Percentiles rank a stretch among this genome's conserved stretches.
Evolutionary conservation across 2,888 invertebrate species (phyloP).

Genomic region (Tyria jacobaeae): DNA sequence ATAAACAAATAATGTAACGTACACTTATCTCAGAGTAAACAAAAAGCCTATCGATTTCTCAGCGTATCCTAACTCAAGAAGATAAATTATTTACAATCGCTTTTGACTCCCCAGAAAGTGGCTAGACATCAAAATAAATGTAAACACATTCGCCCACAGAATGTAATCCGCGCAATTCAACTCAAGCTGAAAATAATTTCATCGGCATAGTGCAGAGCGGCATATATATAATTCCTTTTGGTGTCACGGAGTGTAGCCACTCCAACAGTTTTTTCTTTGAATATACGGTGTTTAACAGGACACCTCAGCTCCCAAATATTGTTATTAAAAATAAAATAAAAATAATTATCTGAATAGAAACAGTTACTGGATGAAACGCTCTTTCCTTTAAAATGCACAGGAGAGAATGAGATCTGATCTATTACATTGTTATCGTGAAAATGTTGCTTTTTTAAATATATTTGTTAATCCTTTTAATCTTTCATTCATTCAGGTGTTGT

Average conservation of each 20-base stretch:
- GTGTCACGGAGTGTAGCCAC: constrained; percentile 18
- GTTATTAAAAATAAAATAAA: no score
- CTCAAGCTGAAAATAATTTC: constrained; percentile 53
- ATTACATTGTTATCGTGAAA: no score
- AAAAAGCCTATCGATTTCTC: constrained; percentile 9
- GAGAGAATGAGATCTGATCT: no score
- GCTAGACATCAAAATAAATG: constrained; percentile 46
- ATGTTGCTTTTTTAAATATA: no score
- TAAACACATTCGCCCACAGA: constrained; percentile 47
- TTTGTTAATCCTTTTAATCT: no score
- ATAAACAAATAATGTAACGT: no score
- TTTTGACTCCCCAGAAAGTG: constrained; percentile 32
- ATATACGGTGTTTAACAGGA: neutral
- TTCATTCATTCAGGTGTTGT: no score
- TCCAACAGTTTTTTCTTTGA: neutral
- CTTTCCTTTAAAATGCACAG: no score
- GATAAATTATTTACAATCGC: constrained; percentile 37
- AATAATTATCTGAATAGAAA: no score
- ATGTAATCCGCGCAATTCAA: constrained; percentile 49
- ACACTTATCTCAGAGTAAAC: neutral
- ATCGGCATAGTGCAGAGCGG: constrained; percentile 55
- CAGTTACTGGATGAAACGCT: no score
- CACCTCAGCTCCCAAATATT: neutral
- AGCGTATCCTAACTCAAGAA: constrained; percentile 23
- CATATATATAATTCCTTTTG: constrained; percentile 64